Evolutionary conservation across 2,888 invertebrate species (phyloP).

Genomic region (Melipona bicolor): DNA sequence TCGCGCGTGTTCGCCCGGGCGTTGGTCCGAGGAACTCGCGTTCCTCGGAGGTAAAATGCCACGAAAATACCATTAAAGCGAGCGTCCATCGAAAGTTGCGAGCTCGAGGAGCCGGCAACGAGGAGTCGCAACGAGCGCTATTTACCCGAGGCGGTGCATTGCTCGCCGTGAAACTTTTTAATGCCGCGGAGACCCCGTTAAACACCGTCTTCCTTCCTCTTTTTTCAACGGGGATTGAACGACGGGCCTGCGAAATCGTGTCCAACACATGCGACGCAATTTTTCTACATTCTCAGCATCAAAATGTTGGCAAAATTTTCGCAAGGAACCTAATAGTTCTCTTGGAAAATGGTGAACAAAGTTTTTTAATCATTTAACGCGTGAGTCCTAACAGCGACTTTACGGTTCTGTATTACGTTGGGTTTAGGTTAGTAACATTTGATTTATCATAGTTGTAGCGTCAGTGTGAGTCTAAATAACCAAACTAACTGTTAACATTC

Average conservation of each 20-base stretch:
- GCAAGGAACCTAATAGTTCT: too few species aligned
- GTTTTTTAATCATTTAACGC: too few species aligned
- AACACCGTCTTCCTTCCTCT: constrained; percentile 18
- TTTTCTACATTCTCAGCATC: neutral
- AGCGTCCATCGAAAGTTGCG: constrained; percentile 58
- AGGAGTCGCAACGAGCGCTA: constrained; percentile 14
- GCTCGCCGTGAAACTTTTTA: constrained; percentile 44
- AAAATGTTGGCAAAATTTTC: too few species aligned
- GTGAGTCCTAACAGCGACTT: too few species aligned
- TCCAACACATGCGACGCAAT: neutral
- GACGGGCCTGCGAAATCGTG: neutral
- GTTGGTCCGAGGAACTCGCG: constrained; percentile 36
- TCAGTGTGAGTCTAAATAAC: too few species aligned
- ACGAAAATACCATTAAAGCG: constrained; percentile 65
- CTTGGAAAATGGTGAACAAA: too few species aligned
- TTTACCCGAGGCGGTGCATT: constrained; percentile 20
- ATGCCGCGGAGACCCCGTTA: constrained; percentile 33
- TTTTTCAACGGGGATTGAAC: constrained; percentile 7
- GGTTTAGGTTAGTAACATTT: too few species aligned
- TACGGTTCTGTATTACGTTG: too few species aligned
- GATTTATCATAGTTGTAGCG: too few species aligned
- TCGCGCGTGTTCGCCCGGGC: constrained; percentile 16
- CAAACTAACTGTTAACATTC: too few species aligned
- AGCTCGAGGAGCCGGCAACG: neutral
- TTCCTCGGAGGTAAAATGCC: constrained; percentile 50